Conservation (phyloP, 2,113 vertebrate species). For the Elephas maximus region DNA sequence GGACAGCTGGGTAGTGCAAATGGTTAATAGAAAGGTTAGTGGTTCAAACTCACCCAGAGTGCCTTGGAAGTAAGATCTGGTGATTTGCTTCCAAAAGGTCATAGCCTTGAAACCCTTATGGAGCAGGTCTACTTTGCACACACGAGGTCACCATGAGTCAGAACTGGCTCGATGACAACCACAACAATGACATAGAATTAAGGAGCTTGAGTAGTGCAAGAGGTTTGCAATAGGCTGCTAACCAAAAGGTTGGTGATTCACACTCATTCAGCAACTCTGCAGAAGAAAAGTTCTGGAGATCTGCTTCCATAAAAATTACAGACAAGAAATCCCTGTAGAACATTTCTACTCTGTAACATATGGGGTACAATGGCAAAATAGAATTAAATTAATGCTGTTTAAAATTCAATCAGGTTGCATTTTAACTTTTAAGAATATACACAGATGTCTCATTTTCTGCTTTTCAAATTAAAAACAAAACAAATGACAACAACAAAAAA, state of each 20-base stretch:
- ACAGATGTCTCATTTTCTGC: background rate
- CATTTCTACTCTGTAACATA: background rate
- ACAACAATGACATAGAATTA: background rate
- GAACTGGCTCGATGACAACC: background rate
- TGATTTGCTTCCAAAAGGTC: background rate
- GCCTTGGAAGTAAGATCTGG: background rate
- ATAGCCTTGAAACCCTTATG: background rate
- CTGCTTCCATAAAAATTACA: background rate
- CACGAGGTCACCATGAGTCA: background rate
- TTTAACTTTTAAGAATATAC: background rate
- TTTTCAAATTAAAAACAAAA: conserved; percentile 21
- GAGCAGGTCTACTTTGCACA: background rate
- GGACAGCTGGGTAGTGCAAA: background rate
- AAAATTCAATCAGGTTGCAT: background rate
- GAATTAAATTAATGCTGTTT: background rate
- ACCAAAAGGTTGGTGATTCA: background rate
- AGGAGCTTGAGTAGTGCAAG: background rate
- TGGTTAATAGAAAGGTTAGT: background rate
- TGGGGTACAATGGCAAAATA: background rate
- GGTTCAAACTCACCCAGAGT: background rate
- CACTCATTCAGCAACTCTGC: background rate
- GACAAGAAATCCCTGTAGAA: background rate
- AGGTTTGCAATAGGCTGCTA: background rate
- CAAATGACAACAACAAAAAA: background rate
- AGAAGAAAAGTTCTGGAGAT: background rate